Base-by-base conservation (phyloP, 2,797 vertebrate genomes). In the Xyrichtys novacula region DNA sequence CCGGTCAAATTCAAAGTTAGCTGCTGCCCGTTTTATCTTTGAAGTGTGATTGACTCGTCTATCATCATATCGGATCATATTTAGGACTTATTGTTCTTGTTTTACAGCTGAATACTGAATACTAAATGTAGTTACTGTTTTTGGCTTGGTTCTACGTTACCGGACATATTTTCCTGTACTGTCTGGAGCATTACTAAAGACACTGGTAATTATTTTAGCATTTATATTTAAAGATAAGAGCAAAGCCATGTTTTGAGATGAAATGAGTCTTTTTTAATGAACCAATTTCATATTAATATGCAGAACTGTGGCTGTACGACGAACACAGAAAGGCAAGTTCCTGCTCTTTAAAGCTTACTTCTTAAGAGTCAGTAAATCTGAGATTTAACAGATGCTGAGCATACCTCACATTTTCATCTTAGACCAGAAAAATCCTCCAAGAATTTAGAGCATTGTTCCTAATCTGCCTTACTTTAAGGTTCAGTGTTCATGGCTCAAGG, bases 381-480 rank as follows among this genome's bases (percentile, higher is more conserved):
- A 54, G 80, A 62, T 87, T 87, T 73, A 75, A 64, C 52, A 72
- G 63, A 75, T 28, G 44, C 56, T 8, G 6, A 31, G 58, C 71
- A 80, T 80, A 68, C 52, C 74, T 82, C 58, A 71, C 78, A 79
- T 80, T 83, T 74, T 70, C 40, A 62, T 71, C 55, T 67, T 52
- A 39, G 72, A 71, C 36, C 55, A 50, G 14, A 65, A 29, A 83
- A 74, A 79, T 78, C 76, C 66, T 57, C 47, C 15, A 76, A 71
- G 78, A 82, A 69, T 78, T 63, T 28, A 58, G 53, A 29, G 23
- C 56, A 73, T 47, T 54, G 60, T 84, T 78, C 19, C 19, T 26
- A 42, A 1, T 34, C 44, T 64, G 71, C 22, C 62, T 43, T 46
- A 49, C 23, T 34, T 70, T 6, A 26, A 19, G 4, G 3, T 55